phyloP scores from a whole-genome alignment of 1,140 invertebrate genomes.

The Pemphigus obesinymphae region DNA sequence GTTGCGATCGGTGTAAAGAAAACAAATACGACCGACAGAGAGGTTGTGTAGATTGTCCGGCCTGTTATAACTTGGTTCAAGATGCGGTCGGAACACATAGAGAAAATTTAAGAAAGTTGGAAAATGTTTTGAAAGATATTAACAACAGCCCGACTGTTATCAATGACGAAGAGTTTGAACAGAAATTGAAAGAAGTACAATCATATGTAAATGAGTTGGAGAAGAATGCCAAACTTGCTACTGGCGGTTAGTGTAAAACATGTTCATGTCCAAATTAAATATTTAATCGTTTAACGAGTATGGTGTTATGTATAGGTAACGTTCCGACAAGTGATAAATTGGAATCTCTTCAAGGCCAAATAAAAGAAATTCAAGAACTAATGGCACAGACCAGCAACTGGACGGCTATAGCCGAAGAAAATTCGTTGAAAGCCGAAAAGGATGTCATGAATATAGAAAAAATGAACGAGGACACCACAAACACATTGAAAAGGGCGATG shows the following conservation, averaged over 20 bases:
- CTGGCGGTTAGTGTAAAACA: background rate
- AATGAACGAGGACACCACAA: constrained; percentile 51
- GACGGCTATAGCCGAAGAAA: constrained; percentile 58
- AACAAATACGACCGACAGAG: constrained; percentile 82
- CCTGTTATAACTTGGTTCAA: constrained; percentile 90
- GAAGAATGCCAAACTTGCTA: background rate
- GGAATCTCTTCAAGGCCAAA: constrained; percentile 53
- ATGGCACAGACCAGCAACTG: constrained; percentile 60
- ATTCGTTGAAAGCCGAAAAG: constrained; percentile 59
- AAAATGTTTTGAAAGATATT: constrained; percentile 64
- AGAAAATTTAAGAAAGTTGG: constrained; percentile 66
- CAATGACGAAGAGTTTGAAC: constrained; percentile 77
- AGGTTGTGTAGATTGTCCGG: constrained; percentile 83
- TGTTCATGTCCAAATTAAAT: too few species aligned
- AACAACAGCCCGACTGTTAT: constrained; percentile 72
- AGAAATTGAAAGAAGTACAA: constrained; percentile 67
- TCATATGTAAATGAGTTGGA: constrained; percentile 58
- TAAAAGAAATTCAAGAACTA: constrained; percentile 63
- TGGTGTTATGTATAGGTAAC: background rate
- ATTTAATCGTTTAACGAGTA: too few species aligned
- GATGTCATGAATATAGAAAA: constrained; percentile 71
- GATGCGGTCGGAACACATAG: constrained; percentile 79
- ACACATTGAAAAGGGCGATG: constrained; percentile 58
- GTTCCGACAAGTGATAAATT: constrained; percentile 14
- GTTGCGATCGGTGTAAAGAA: constrained; percentile 90